Evolutionary conservation across 2,888 invertebrate species (phyloP), one percentile per base, ranked within the genome.

Genomic region (Biston stratarius): DNA sequence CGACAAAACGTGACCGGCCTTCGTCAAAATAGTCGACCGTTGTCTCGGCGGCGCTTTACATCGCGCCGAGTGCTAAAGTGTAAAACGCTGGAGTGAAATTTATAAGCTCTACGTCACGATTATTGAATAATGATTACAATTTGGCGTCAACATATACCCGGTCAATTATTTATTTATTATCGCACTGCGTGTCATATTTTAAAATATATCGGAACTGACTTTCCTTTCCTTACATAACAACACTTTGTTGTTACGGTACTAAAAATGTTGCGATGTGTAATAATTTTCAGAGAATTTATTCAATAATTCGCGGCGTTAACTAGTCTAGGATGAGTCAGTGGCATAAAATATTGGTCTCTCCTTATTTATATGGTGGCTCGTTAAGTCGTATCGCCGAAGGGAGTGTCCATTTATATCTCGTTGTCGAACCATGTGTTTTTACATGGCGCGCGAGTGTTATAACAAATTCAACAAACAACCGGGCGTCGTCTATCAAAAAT

Each of bases 1-100:
- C 93, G 93, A 92, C 87, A 83, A 89, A 94, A 94, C 94, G 94
- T 94, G 94, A 94, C 94, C 90, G 89, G 91, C 89, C 91, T 90
- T 91, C 93, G 91, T 94, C 93, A 92, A 93, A 94, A 93, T 92
- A 91, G 92, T 87, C 89, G 87, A 86, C 88, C 83, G 91, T 90
- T 89, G 91, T 92, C 90, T 93, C 91, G 91, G 88, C 90, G 91
- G 92, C 89, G 86, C 87, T 86, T 89, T 83, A 88, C 88, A 87
- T 84, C 88, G 84, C 79, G 74, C 85, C 86, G 87, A 92, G 94
- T 93, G 93, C 92, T 93, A 94, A 94, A 92, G 92, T 94, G 93
- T 94, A 90, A 93, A 92, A 90, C 84, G 89, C 83, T 87, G 84
- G 90, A 85, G 89, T 90, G 90, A 90, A 91, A 91, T 92, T 89